Base-by-base conservation (phyloP, 2,113 vertebrate species). In the Onychostruthus taczanowskii region DNA sequence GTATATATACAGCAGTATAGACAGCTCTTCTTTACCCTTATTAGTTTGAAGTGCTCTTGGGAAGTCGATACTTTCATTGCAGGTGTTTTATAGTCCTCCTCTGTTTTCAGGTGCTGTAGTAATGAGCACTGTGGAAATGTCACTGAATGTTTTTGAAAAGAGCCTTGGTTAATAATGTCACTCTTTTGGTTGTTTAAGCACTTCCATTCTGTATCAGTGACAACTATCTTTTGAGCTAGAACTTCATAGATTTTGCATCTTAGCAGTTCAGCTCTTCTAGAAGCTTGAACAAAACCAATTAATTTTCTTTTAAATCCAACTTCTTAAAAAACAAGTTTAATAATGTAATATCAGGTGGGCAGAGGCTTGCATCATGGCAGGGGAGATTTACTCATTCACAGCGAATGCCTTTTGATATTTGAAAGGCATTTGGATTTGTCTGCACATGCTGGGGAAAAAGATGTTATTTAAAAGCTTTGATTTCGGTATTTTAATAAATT, bases 181-280 rank as follows among this genome's bases (percentile, higher is more conserved):
- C 64, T 90, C 31, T 84, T 96, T 70, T 87, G 93, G 61, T 84
- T 87, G 73, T 56, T 49, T 49, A 81, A 92, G 73, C 80, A 67
- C 49, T 94, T 94, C 39, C 56, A 56, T 91, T 97, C 84, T 92
- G 0, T 61, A 67, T 72, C 30, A 61, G 24, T 67, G 62, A 75
- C 74, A 84, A n/a, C 81, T 74, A 0, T 73, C 66, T 82, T 75
- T 63, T 89, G 69, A 89, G 52, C 58, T 53, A 85, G 44, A 95
- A 58, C 31, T 91, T 94, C 62, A 73, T 75, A 33, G 63, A 52
- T 91, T 93, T 82, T 72, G 33, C 37, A n/a, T 85, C 69, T 87
- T 94, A 91, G 4, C 41, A n/a, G n/a, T 53, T 89, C 53, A 52
- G 46, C 61, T 92, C 31, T 90, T 94, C 53, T 78, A 50, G 91